These are phyloP conservation scores for Deilephila porcellus DNA, from an alignment of 2,888 invertebrate species.

Conservation along the genomic window DNA sequence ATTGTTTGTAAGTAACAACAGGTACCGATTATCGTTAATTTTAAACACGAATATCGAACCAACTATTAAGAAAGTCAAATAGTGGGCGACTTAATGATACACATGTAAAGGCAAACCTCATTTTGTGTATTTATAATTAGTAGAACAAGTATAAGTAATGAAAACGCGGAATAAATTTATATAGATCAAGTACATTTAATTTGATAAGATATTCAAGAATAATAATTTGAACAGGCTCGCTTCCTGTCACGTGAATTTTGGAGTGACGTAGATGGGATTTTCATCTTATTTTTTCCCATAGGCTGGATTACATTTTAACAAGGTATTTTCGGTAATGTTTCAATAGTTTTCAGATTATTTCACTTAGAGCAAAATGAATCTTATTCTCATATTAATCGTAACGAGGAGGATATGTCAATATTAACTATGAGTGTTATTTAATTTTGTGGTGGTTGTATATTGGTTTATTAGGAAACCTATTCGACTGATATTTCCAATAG, in stretches of 20 bases:
- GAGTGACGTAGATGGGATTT: background rate
- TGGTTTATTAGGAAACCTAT: no score
- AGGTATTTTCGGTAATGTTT: no score
- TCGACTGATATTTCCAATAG: no score
- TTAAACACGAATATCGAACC: background rate
- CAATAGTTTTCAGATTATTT: no score
- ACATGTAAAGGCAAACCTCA: background rate
- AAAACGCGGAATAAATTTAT: background rate
- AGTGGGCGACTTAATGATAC: slow-evolving; percentile 14
- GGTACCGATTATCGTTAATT: slow-evolving; percentile 8
- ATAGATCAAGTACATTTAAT: background rate
- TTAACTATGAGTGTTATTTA: no score
- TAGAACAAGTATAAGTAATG: slow-evolving; percentile 2
- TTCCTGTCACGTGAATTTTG: background rate
- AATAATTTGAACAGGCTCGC: background rate
- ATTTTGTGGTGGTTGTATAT: no score
- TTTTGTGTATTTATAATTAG: slow-evolving; percentile 8
- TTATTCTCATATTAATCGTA: no score
- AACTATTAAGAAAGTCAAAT: slow-evolving; percentile 19
- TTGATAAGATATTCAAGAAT: background rate
- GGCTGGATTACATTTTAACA: no score
- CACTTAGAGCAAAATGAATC: no score
- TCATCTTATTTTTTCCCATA: background rate
- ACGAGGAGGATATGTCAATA: no score
- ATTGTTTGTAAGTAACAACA: background rate